These are phyloP conservation scores for Mormyrops boulengeri DNA, from an alignment of 2,797 vertebrate species.

Conservation along the genomic window DNA sequence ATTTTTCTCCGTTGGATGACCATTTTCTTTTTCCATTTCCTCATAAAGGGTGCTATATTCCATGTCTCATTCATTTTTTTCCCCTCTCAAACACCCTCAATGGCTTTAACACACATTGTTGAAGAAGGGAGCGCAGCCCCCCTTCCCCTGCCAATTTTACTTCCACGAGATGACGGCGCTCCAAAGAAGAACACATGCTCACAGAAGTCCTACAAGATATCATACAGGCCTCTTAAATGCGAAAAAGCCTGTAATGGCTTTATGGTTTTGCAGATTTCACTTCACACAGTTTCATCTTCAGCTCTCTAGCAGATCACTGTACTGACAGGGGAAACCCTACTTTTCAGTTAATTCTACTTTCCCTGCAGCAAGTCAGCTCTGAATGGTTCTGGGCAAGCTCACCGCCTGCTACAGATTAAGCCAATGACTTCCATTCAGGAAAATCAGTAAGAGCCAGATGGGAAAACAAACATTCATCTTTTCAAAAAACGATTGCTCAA, in stretches of 20 bases:
- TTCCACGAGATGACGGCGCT: not conserved
- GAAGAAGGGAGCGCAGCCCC: not conserved
- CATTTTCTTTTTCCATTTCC: not conserved
- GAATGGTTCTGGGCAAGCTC: not conserved
- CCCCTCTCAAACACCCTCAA: not conserved
- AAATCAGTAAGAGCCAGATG: not conserved
- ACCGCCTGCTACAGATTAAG: not conserved
- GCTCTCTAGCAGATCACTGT: not conserved
- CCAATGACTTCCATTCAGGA: not conserved
- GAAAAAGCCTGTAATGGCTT: not conserved
- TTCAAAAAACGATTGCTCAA: not conserved
- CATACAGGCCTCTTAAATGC: not conserved
- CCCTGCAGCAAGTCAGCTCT: constrained; percentile 1
- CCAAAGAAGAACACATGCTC: not conserved
- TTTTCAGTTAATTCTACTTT: not conserved
- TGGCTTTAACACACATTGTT: not conserved
- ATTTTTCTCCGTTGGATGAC: not conserved
- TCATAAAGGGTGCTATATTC: constrained; percentile 1
- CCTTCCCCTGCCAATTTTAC: not conserved
- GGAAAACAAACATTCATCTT: constrained; percentile 5
- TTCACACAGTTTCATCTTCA: not conserved
- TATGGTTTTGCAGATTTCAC: not conserved
- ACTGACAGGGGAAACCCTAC: not conserved
- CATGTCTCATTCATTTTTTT: not conserved
- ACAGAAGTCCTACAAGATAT: not conserved